phyloP scores from a whole-genome alignment of 2,113 vertebrate genomes.

The Miniopterus natalensis region DNA sequence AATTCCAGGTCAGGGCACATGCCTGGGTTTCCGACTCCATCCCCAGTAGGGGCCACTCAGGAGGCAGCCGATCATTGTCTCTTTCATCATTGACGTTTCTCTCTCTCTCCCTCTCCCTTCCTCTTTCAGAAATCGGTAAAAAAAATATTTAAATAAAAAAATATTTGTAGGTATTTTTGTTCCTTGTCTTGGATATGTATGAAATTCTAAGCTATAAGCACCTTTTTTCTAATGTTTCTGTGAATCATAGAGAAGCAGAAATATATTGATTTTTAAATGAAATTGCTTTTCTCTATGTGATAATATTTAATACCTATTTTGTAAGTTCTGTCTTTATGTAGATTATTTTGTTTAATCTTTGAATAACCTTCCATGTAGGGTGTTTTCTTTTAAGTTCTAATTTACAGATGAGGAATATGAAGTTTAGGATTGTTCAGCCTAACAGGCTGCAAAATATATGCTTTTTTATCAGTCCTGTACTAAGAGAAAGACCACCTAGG shows the following conservation, averaged over 20 bases:
- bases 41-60: no score
- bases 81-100: no score
- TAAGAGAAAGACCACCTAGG: not conserved
- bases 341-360: constrained; percentile 66
- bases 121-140: no score
- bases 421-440: not conserved
- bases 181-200: not conserved
- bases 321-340: not conserved
- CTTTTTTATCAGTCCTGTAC: constrained; percentile 11
- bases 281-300: not conserved
- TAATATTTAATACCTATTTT: constrained; percentile 37
- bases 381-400: not conserved
- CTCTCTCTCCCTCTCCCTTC: no score
- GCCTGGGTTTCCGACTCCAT: no score
- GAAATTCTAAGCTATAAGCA: not conserved
- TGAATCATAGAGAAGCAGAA: not conserved
- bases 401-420: constrained; percentile 52
- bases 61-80: no score
- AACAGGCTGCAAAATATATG: not conserved
- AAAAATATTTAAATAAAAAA: not conserved
- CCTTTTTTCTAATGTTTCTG: not conserved
- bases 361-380: not conserved
- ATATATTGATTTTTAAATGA: not conserved
- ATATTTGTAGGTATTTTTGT: not conserved
- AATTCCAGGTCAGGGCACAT: no score